phyloP scores from a whole-genome alignment of 2,113 vertebrate species.

The Bos indicus region DNA sequence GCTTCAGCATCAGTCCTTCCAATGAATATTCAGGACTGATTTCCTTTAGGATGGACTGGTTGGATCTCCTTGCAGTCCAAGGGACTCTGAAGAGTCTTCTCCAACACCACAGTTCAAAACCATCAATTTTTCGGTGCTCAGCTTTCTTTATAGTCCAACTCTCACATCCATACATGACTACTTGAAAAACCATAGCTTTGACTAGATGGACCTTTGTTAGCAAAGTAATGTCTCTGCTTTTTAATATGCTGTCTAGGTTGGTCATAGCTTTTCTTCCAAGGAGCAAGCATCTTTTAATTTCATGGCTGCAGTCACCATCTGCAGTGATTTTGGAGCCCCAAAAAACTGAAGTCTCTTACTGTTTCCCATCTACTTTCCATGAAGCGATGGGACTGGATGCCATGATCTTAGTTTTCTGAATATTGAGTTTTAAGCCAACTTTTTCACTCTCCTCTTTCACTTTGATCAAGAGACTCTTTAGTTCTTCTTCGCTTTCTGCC shows the following conservation, averaged over 20 bases:
- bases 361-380: neutral
- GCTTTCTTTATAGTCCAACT: neutral
- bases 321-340: neutral
- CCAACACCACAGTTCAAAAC: neutral
- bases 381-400: neutral
- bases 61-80: neutral
- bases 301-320: neutral
- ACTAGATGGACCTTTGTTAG: neutral
- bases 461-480: neutral
- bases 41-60: neutral
- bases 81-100: neutral
- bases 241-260: neutral
- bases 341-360: neutral
- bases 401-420: neutral
- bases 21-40: neutral
- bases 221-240: neutral
- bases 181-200: neutral
- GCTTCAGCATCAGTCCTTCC: neutral
- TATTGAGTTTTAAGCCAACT: neutral
- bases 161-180: neutral
- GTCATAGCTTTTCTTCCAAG: neutral
- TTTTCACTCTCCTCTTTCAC: neutral
- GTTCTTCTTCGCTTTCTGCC: neutral
- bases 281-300: neutral
- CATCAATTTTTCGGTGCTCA: neutral